Evolutionary conservation across 2,888 invertebrate genomes (phyloP).

Genomic region (Dilophus febrilis): DNA sequence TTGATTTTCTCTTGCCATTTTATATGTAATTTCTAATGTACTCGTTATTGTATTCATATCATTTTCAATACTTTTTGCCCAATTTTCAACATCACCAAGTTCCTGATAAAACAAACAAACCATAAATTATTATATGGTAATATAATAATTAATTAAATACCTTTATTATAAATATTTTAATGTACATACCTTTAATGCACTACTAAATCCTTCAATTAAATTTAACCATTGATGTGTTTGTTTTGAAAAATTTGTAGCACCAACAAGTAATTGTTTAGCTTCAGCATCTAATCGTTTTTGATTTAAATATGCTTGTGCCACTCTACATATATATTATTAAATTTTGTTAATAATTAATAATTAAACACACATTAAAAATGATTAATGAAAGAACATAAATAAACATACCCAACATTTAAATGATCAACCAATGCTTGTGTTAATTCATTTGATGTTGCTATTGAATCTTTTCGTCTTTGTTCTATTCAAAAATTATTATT

Average conservation of each 20-base stretch:
- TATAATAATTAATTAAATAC: background rate
- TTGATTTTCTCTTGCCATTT: constrained; percentile 38
- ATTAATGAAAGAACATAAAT: constrained; percentile 1
- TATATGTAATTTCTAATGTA: constrained; percentile 86
- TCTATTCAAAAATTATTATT: too few relatives aligned
- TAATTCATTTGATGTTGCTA: constrained; percentile 78
- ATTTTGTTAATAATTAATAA: too few relatives aligned
- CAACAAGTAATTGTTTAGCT: constrained; percentile 86
- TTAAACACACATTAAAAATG: too few relatives aligned
- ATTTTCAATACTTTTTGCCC: constrained; percentile 91
- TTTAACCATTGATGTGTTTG: constrained; percentile 96
- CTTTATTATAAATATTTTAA: background rate
- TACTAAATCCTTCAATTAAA: constrained; percentile 72
- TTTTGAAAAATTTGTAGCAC: constrained; percentile 86
- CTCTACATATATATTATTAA: constrained; percentile 30
- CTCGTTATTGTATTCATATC: constrained; percentile 87
- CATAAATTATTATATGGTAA: background rate
- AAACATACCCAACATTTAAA: constrained; percentile 81
- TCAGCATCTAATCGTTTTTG: constrained; percentile 95
- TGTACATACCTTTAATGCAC: constrained; percentile 48
- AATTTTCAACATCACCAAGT: constrained; percentile 96
- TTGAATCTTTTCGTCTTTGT: constrained; percentile 81
- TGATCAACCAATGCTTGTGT: constrained; percentile 93
- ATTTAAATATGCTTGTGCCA: constrained; percentile 95
- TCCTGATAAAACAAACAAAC: constrained; percentile 33